Conservation (phyloP, 2,113 vertebrate genomes). For the Macquaria australasica region DNA sequence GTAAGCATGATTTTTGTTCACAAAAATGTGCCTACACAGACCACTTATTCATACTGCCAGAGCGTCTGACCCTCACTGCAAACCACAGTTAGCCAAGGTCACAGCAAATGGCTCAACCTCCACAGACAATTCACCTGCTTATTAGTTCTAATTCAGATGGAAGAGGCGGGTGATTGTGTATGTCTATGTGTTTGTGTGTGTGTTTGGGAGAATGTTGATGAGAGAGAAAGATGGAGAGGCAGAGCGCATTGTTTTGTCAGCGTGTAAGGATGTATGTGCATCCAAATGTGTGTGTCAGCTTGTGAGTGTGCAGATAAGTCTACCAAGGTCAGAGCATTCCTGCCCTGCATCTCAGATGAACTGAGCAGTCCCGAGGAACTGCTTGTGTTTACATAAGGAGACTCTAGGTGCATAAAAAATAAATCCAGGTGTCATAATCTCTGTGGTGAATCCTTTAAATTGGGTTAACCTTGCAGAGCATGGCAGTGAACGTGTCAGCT, state of each 20-base stretch:
- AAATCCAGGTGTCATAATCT: constrained; percentile 32
- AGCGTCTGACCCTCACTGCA: constrained; percentile 43
- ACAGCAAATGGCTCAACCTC: constrained; percentile 66
- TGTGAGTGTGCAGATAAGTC: constrained; percentile 31
- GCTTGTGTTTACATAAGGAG: constrained; percentile 53
- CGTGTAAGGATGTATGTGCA: constrained; percentile 41
- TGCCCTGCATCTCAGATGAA: constrained; percentile 71
- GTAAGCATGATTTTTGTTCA: constrained; percentile 30
- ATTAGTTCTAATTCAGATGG: constrained; percentile 76
- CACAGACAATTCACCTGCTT: constrained; percentile 74
- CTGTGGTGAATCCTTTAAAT: constrained; percentile 14
- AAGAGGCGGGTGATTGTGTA: constrained; percentile 49
- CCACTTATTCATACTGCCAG: constrained; percentile 49
- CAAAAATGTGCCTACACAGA: constrained; percentile 43
- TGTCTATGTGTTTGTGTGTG: neutral
- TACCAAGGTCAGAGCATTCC: constrained; percentile 69
- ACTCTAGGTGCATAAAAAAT: constrained; percentile 36
- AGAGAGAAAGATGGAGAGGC: constrained; percentile 55
- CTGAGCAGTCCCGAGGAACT: constrained; percentile 46
- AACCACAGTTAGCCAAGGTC: constrained; percentile 73
- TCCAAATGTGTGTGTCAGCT: constrained; percentile 31
- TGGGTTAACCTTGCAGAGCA: constrained; percentile 19
- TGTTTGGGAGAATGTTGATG: constrained; percentile 34
- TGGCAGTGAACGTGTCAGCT: neutral
- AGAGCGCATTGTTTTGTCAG: constrained; percentile 29